Conservation (phyloP, 2,888 invertebrate species). For the Thelaira solivaga region DNA sequence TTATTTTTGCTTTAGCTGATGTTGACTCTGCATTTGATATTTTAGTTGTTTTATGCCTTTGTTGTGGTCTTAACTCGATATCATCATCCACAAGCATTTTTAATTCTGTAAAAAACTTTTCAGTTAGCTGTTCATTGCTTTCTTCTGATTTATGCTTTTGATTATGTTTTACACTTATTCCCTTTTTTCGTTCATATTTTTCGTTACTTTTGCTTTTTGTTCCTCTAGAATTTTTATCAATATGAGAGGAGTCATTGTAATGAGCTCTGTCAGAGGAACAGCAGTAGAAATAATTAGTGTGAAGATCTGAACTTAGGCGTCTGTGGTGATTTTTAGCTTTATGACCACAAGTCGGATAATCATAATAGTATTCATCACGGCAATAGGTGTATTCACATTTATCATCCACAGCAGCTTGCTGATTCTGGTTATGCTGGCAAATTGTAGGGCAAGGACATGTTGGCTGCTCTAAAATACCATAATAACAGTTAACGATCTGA, state of each 20-base stretch:
- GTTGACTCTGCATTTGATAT: too few species aligned
- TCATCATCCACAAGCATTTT: too few species aligned
- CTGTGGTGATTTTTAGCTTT: background rate
- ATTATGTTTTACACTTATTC: background rate
- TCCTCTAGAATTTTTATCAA: background rate
- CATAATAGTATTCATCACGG: slow-evolving; percentile 51
- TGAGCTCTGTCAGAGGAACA: background rate
- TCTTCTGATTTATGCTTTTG: background rate
- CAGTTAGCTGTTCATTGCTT: background rate
- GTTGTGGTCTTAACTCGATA: too few species aligned
- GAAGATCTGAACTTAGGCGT: slow-evolving; percentile 53
- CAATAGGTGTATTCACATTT: slow-evolving; percentile 51
- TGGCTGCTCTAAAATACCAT: background rate
- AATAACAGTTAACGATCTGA: slow-evolving; percentile 19
- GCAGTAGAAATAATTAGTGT: slow-evolving; percentile 51
- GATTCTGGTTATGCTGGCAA: slow-evolving; percentile 43
- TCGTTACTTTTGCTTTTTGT: background rate
- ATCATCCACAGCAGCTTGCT: background rate
- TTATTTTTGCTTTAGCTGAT: background rate
- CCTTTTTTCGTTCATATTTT: background rate
- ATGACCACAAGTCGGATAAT: slow-evolving; percentile 14
- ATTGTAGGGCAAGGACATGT: background rate
- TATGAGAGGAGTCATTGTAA: background rate
- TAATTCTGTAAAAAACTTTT: too few species aligned
- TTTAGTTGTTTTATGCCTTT: too few species aligned